A percentile compares a stretch with the other conserved stretches of the same genome.
Evolutionary conservation across 2,888 invertebrate species (phyloP).

Genomic region (Marronus borbonicus): DNA sequence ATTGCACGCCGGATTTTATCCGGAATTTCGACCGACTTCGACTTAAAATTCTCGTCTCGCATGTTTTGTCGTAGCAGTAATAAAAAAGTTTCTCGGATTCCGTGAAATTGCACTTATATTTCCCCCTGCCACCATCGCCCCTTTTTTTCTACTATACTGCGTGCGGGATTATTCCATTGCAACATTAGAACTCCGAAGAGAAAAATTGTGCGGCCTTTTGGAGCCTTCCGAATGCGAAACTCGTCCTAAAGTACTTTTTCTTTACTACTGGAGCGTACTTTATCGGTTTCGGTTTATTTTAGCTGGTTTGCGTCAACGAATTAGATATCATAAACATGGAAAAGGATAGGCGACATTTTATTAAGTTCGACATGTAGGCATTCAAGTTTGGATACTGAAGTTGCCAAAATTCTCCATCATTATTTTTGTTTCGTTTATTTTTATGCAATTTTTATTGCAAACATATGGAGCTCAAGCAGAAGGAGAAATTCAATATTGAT

Average conservation of each 20-base stretch:
- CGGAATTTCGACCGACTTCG: conserved; percentile 17
- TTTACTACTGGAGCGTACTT: conserved; percentile 41
- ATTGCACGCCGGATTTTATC: conserved; percentile 9
- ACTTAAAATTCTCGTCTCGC: conserved; percentile 43
- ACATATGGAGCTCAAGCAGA: background rate
- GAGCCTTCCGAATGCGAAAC: conserved; percentile 22
- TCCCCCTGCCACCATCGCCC: background rate
- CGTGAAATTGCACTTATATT: conserved; percentile 40
- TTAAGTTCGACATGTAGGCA: background rate
- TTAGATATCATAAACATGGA: conserved; percentile 23
- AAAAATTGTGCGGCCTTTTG: conserved; percentile 35
- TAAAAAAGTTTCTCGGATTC: conserved; percentile 46
- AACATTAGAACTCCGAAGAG: conserved; percentile 40
- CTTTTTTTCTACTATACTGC: conserved; percentile 4
- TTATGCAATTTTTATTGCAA: background rate
- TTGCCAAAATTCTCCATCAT: background rate
- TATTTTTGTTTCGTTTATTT: conserved; percentile 2
- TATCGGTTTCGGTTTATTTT: conserved; percentile 38
- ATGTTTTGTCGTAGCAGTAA: conserved; percentile 37
- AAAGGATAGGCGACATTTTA: background rate
- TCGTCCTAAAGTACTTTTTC: conserved; percentile 28
- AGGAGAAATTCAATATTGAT: too few species aligned
- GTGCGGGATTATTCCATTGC: conserved; percentile 27
- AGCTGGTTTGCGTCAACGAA: conserved; percentile 25
- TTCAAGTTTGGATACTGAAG: background rate